phyloP scores from a whole-genome alignment of 2,888 invertebrate genomes.

The Euplagia quadripunctaria region DNA sequence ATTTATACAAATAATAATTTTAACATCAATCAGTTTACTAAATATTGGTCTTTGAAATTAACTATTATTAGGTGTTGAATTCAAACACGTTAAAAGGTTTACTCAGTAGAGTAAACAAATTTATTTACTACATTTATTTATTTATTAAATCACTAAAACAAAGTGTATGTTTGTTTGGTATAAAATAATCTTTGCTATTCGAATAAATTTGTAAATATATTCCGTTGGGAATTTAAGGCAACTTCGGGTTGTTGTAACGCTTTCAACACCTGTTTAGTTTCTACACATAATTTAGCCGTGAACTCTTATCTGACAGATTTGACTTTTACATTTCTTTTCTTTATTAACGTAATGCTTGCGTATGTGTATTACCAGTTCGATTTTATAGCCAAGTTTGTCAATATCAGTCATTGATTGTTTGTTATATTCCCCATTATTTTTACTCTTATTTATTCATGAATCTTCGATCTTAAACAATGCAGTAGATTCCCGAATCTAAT shows the following conservation, averaged over 20 bases:
- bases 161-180: neutral
- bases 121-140: neutral
- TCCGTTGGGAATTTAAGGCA: slow-evolving; percentile 4
- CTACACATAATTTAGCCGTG: neutral
- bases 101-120: slow-evolving; percentile 3
- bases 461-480: no score
- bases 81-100: slow-evolving; percentile 9
- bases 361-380: neutral
- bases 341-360: neutral
- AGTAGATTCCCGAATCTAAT: no score
- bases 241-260: neutral
- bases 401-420: neutral
- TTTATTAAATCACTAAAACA: neutral
- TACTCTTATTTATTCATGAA: no score
- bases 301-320: neutral
- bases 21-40: slow-evolving; percentile 3
- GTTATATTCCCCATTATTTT: no score
- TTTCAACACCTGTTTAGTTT: slow-evolving; percentile 7
- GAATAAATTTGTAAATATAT: slow-evolving; percentile 4
- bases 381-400: neutral
- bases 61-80: slow-evolving; percentile 1
- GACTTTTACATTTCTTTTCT: neutral
- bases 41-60: slow-evolving; percentile 14
- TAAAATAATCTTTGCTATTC: neutral
- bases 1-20: slow-evolving; percentile 11